Evolutionary conservation across 2,113 vertebrate species (phyloP).

Genomic region (Larimichthys polyactis): DNA sequence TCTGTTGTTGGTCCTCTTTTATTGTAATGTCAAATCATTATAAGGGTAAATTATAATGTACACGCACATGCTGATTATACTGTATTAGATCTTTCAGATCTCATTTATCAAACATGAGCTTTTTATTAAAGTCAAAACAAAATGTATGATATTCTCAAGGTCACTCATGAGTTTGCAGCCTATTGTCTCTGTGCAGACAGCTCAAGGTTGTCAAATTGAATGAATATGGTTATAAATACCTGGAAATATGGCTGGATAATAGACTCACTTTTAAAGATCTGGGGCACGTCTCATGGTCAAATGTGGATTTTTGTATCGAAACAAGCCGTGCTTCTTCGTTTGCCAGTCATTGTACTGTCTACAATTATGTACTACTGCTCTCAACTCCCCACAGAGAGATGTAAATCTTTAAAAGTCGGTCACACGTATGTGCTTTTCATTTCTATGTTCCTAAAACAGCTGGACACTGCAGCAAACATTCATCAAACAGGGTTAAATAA

Average conservation of each 20-base stretch:
- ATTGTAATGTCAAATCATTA: neutral
- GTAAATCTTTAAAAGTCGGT: no score
- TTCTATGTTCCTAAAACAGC: neutral
- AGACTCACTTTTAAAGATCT: neutral
- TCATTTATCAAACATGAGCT: neutral
- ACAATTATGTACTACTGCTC: neutral
- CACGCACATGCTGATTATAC: neutral
- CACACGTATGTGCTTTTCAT: no score
- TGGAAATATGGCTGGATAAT: neutral
- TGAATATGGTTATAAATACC: neutral
- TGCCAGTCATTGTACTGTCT: neutral
- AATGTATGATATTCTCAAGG: neutral
- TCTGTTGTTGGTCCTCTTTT: neutral
- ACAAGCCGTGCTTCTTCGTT: neutral
- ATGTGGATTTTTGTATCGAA: neutral
- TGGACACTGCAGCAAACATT: neutral
- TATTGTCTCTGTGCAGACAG: neutral
- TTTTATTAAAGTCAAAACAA: neutral
- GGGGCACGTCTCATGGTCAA: neutral
- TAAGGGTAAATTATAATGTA: neutral
- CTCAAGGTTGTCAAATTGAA: neutral
- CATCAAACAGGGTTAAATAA: neutral
- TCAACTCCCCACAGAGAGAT: neutral
- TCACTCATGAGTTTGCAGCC: neutral
- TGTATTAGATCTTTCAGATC: neutral